Evolutionary conservation across 64 coral and sea anemone species (phyloP), one percentile per base, ranked within the genome.

Genomic region (Dendrophyllia cribrosa): DNA sequence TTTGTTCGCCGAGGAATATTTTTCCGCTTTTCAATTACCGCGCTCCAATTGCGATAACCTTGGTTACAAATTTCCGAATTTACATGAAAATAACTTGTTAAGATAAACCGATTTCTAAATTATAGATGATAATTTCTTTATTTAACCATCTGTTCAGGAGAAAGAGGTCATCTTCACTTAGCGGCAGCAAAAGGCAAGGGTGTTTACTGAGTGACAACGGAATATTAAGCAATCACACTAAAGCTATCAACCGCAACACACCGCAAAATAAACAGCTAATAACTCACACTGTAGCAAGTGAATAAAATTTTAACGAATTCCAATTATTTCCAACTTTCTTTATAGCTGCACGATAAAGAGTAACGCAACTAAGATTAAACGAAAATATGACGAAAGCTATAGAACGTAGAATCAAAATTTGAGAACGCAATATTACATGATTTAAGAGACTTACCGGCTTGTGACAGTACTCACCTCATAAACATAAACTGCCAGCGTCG

Each of bases 401-500:
- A 84, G 64, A 9, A 14, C 46, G 44, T 16, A 66, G 19, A 15
- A 46, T 20, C 16, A 46, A 16, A 17, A 15, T 23, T 43, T 7
- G 10, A 68, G 45, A 83, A 19, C 44, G 10, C 6, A 67, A 49
- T 3, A 51, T 4, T 17, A 22, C 20, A 19, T 43, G 3, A 45
- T 66, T 34, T n/a, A n/a, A n/a, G n/a, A n/a, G n/a, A n/a, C n/a
- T n/a, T 65, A 46, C 3, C 59, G 1, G 13, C 58, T 82, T 21
- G 78, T n/a, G 72, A 75, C 72, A 49, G 12, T 23, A 63, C 91
- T 93, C 72, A 96, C 97, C 91, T 99, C 88, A 51, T 99, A 99
- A 55, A 99, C 77, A 81, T 99, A 99, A 59, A 99, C 88, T 3
- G 97, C 97, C 50, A 99, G 91, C 1, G 97, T 99, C 34, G 97